Evolutionary conservation across 2,797 vertebrate species (phyloP), one percentile per base, ranked within the genome.

Genomic region (Acanthurus tractus): DNA sequence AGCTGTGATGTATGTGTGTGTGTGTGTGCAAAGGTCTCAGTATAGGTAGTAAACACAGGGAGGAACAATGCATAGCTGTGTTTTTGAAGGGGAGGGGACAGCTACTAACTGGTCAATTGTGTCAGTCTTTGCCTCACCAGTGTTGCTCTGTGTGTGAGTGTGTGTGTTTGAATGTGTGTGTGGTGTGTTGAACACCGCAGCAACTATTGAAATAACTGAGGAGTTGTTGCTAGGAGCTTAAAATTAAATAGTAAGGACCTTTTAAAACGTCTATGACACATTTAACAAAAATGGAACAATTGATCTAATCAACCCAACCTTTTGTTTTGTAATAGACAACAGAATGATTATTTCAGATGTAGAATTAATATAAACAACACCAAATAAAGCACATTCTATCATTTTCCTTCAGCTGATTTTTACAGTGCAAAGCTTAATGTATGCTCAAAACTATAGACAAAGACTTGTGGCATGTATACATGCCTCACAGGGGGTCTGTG

Each of bases 31-130:
- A 9, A 46, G 44, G 73, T 71, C 5, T 59, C 42, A 78, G 55
- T 78, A 20, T 70, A 71, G 84, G 76, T 70, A 20, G 78, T 89
- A 89, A 92, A 90, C 78, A 86, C 54, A 73, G 22, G 7, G 25
- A 57, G 25, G 61, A 88, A 90, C 85, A 86, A 92, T 88, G 79
- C 74, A 55, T 25, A 45, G 69, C 62, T 3, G n/a, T 44, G 64
- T 81, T 68, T 85, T 64, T 76, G 67, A 81, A 59, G 73, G 63
- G 45, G 80, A 78, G 79, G 70, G 79, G 80, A 81, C 29, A 49
- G 36, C 48, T 52, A 38, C 68, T 79, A 73, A 77, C 68, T 82
- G 67, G 70, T 82, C 79, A 77, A 20, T 59, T 65, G 77, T 82
- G 63, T 82, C 68, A 55, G 15, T 63, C 79, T 75, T 72, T 73